These are phyloP conservation scores for Lagorchestes hirsutus DNA, from an alignment of 2,797 vertebrate genomes.

Conservation along the genomic window DNA sequence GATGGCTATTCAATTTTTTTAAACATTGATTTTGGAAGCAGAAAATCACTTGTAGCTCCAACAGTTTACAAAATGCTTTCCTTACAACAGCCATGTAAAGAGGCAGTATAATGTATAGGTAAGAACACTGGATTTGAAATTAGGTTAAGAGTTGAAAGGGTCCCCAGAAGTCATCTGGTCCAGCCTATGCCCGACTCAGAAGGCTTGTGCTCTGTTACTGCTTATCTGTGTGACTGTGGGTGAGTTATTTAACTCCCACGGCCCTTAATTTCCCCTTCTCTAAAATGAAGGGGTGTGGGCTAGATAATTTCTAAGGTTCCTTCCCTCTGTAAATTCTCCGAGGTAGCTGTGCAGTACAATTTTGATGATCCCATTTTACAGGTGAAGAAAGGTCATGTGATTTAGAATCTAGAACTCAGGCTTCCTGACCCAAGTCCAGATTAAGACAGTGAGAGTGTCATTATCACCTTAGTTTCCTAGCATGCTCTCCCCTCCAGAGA, in stretches of 20 bases:
- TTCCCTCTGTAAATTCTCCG: neutral
- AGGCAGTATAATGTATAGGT: neutral
- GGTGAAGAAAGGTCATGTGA: neutral
- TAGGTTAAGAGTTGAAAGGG: neutral
- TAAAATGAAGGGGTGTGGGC: neutral
- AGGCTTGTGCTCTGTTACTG: neutral
- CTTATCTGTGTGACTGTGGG: neutral
- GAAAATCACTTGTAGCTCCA: neutral
- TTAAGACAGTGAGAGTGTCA: neutral
- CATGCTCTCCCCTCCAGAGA: neutral
- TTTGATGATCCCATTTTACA: neutral
- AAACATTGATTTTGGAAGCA: neutral
- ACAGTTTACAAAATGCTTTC: neutral
- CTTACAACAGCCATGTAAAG: neutral
- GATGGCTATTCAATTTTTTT: neutral
- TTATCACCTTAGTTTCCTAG: neutral
- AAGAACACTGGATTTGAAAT: neutral
- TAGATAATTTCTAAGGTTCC: neutral
- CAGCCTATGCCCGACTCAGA: neutral
- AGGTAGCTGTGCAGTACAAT: neutral
- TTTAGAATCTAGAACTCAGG: neutral
- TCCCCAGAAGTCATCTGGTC: neutral
- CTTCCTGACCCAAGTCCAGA: neutral
- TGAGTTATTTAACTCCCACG: neutral
- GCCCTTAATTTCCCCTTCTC: neutral